Evolutionary conservation across 2,113 vertebrate species (phyloP), one percentile per base, ranked within the genome.

Genomic region (Ia io): DNA sequence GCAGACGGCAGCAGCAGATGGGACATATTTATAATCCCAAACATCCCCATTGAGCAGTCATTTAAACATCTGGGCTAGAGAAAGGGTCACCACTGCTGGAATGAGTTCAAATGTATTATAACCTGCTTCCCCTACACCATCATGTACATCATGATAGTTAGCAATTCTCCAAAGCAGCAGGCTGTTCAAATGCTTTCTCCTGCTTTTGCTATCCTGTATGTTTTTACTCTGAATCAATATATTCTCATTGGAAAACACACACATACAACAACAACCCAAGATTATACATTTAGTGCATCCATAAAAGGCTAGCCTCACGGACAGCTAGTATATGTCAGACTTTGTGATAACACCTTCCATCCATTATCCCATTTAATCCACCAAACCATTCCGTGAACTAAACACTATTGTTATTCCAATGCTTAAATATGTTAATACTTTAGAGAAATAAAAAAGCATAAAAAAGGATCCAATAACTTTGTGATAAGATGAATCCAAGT

Each of bases 61-160:
- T 84, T 96, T 95, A 92, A 96, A 94, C 93, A 97, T 94, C 96
- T 97, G 95, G 95, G 67, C 84, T 78, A 71, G 53, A 56, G 85
- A 88, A 94, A 93, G 84, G 93, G 90, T 96, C 93, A 96, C 18
- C 82, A 51, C 7, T 37, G 42, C 17, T 96, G 88, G 53, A 95
- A 94, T 73, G 88, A 95, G 71, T 92, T 96, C 93, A 92, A 89
- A 92, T 88, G 42, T 84, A 63, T 94, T 70, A 88, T 73, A 82
- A 85, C 87, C 49, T 61, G 13, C 23, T 93, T 96, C 76, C 56
- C 74, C 53, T 84, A 69, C 28, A 12, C 32, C 30, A 44, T 90
- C 22, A 61, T 49, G 61, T 53, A 44, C 16, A 47, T 61, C 78
- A 94, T 74, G 67, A 88, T 20, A 25, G 28, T 71, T 80, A 95